Evolutionary conservation across 2,113 vertebrate genomes (phyloP).

Genomic region (Tamias sibiricus): DNA sequence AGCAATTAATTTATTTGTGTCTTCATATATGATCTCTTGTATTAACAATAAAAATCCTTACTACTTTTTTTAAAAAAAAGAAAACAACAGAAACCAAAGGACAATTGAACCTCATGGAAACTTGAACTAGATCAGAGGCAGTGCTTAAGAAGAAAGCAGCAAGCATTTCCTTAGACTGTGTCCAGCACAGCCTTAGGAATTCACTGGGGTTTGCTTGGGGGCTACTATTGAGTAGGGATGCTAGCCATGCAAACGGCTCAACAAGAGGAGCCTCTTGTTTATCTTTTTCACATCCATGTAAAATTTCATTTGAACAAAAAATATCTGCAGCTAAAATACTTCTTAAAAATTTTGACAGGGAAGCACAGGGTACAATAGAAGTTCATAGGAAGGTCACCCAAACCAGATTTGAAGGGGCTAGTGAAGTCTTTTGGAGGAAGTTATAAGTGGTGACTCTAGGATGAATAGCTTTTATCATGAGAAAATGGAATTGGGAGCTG

Average conservation of each 20-base stretch:
- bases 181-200: not conserved
- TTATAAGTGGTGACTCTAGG: not conserved
- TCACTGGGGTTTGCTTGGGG: not conserved
- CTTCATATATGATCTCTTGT: slow-evolving; percentile 36
- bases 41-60: slow-evolving; percentile 59
- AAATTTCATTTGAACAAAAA: not conserved
- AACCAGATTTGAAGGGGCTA: not conserved
- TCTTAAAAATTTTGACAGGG: not conserved
- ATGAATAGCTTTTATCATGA: not conserved
- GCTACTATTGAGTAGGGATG: not conserved
- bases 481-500: not conserved
- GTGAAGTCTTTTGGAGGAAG: not conserved
- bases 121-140: not conserved
- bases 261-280: not conserved
- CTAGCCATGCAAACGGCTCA: not conserved
- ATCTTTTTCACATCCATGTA: not conserved
- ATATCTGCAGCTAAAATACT: not conserved
- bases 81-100: not conserved
- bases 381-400: not conserved
- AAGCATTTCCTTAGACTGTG: not conserved
- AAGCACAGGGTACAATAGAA: not conserved
- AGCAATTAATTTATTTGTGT: slow-evolving; percentile 68
- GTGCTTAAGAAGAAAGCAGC: not conserved
- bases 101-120: not conserved
- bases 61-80: not conserved